Base-by-base conservation (phyloP, 2,888 invertebrate genomes). In the Allolobophora icterica region DNA sequence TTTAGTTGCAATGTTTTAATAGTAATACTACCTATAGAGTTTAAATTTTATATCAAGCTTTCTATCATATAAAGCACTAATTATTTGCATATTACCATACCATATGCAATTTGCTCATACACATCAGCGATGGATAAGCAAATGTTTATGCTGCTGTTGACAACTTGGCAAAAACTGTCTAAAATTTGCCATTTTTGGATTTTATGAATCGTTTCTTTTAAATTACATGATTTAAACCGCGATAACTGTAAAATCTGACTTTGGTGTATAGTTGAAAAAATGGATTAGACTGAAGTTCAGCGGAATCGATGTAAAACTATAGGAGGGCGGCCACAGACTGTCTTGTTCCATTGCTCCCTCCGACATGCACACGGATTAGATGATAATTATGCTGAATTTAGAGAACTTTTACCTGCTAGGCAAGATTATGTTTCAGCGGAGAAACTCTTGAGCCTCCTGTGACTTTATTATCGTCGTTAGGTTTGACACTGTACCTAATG, bases 141-240 rank as follows among this genome's bases (percentile, higher is more conserved):
- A 71, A n/a, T 71, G 71, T 71, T 71, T 71, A 71, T 71, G 71
- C 71, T 71, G 71, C 71, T 71, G 71, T 71, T 71, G 71, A 71
- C 71, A 71, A 71, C 71, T 71, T 71, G n/a, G 71, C 0, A n/a
- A 71, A 71, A 71, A 71, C n/a, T 71, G 71, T n/a, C 71, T n/a
- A 71, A 71, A 71, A 71, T 71, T 71, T 71, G 71, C 71, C n/a
- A 71, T 30, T 71, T 71, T 8, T 71, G 30, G 71, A 71, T n/a
- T 71, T 71, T 71, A n/a, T 71, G 6, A 71, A 13, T 71, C 71
- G n/a, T n/a, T 71, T 71, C 71, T 71, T 71, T n/a, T n/a, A n/a
- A 71, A 71, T 71, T 71, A n/a, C n/a, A 71, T n/a, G 8, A n/a
- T 71, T n/a, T 8, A n/a, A 8, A 71, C 71, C 71, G 71, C 6